These are phyloP conservation scores for Stercorarius parasiticus DNA, from an alignment of 2,113 vertebrate genomes.

Conservation along the genomic window DNA sequence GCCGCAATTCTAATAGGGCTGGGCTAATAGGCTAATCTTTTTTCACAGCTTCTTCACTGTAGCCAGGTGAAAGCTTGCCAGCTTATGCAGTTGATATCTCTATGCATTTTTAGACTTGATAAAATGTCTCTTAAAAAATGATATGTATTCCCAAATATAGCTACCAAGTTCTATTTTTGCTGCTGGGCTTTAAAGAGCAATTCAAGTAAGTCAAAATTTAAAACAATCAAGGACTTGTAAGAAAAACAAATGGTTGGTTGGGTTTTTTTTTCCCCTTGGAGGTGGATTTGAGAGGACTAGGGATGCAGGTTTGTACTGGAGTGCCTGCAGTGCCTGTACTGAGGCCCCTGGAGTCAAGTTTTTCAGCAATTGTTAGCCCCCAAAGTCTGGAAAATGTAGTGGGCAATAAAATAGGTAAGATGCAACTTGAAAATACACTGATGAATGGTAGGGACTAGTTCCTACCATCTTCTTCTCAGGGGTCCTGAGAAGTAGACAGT, in stretches of 20 bases:
- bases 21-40: background rate
- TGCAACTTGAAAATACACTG: background rate
- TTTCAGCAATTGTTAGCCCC: background rate
- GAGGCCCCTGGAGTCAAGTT: background rate
- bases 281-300: background rate
- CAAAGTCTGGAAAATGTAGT: background rate
- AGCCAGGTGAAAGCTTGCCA: conserved; percentile 1
- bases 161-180: conserved; percentile 8
- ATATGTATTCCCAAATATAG: background rate
- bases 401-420: background rate
- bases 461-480: background rate
- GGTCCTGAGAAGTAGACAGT: background rate
- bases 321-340: too few relatives aligned
- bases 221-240: background rate
- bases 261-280: background rate
- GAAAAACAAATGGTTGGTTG: background rate
- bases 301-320: background rate
- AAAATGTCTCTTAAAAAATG: background rate
- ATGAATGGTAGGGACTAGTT: background rate
- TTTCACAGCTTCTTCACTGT: background rate
- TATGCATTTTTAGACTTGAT: background rate
- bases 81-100: background rate
- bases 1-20: background rate
- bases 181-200: conserved; percentile 62
- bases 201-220: conserved; percentile 17